These are phyloP conservation scores for Latheticus oryzae DNA, from an alignment of 2,888 invertebrate genomes.

Conservation along the genomic window DNA sequence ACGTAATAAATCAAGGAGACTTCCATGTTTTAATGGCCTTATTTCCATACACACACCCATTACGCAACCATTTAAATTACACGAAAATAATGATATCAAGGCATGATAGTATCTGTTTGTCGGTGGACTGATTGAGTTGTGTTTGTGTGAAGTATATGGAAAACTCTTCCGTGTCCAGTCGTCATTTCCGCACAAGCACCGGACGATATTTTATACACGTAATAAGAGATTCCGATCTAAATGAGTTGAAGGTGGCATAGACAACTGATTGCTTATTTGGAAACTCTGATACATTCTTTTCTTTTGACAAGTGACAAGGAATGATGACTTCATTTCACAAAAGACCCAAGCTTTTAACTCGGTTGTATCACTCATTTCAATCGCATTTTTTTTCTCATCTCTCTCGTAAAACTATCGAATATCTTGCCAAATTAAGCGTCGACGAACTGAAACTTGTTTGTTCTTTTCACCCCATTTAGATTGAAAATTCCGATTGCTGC, in stretches of 20 bases:
- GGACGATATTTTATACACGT: constrained; percentile 60
- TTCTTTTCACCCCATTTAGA: constrained; percentile 42
- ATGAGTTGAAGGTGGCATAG: constrained; percentile 56
- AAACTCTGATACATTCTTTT: constrained; percentile 45
- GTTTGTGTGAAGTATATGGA: constrained; percentile 24
- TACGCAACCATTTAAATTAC: constrained; percentile 61
- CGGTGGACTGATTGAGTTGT: constrained; percentile 60
- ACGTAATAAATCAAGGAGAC: constrained; percentile 56
- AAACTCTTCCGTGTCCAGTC: constrained; percentile 56
- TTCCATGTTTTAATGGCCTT: constrained; percentile 56
- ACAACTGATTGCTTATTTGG: constrained; percentile 56
- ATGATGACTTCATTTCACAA: constrained; percentile 50
- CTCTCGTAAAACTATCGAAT: constrained; percentile 36
- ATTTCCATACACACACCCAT: constrained; percentile 60
- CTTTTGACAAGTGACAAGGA: constrained; percentile 50
- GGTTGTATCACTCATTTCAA: constrained; percentile 38
- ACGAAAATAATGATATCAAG: constrained; percentile 60
- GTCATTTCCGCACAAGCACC: constrained; percentile 59
- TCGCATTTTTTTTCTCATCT: constrained; percentile 41
- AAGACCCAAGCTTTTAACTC: constrained; percentile 39
- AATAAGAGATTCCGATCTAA: constrained; percentile 62
- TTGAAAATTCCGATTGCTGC: constrained; percentile 30
- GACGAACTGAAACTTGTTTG: constrained; percentile 32
- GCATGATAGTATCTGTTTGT: constrained; percentile 57
- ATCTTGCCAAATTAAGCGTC: constrained; percentile 34